phyloP scores from a whole-genome alignment of 2,113 vertebrate species.

The Pristiophorus japonicus region DNA sequence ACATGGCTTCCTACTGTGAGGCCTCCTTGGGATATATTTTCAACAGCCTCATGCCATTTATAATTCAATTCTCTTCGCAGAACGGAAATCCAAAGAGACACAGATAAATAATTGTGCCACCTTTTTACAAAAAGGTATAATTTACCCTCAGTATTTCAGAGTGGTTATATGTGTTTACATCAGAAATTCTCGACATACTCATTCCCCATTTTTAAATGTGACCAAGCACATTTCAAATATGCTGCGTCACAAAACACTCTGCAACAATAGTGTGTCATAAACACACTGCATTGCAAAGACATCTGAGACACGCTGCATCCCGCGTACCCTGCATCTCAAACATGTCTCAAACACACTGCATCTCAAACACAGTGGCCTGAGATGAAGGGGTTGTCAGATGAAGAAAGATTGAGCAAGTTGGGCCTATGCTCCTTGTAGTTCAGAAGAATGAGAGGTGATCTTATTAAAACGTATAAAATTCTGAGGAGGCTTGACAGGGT shows the following conservation, averaged over 20 bases:
- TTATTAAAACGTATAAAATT: no score
- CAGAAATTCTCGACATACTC: neutral
- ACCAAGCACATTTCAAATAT: neutral
- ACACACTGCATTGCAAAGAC: neutral
- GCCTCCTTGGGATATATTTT: neutral
- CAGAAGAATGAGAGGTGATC: no score
- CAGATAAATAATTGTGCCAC: neutral
- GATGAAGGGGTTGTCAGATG: no score
- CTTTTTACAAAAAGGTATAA: neutral
- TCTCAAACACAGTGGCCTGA: neutral
- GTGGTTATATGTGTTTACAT: neutral
- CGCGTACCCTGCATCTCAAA: neutral
- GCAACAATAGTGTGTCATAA: no score
- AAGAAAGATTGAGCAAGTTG: no score
- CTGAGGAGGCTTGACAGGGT: no score
- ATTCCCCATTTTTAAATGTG: neutral
- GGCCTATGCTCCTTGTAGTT: no score
- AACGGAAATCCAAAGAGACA: neutral
- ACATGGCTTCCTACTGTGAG: neutral
- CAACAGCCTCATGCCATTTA: neutral
- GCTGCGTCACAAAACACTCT: neutral
- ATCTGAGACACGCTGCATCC: neutral
- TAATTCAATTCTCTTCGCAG: neutral
- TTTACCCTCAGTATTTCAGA: neutral
- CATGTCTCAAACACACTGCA: neutral